phyloP scores from a whole-genome alignment of 2,888 invertebrate species.

The Lacanobia wlatinum region DNA sequence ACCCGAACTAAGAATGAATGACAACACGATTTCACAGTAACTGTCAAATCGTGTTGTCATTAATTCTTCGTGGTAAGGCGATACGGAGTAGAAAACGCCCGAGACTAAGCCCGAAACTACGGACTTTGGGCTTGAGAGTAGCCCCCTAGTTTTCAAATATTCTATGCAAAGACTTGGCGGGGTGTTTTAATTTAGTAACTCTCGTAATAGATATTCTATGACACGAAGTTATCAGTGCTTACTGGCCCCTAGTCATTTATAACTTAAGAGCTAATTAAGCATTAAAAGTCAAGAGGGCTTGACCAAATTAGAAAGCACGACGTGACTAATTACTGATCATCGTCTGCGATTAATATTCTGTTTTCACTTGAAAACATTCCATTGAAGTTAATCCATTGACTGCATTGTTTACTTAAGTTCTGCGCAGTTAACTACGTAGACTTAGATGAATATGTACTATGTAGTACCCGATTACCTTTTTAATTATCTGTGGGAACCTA shows the following conservation, averaged over 20 bases:
- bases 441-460: not conserved
- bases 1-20: too few species aligned
- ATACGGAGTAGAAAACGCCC: too few species aligned
- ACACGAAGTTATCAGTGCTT: too few species aligned
- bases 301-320: slow-evolving; percentile 1
- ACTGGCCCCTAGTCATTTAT: not conserved
- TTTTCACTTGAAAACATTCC: slow-evolving; percentile 15
- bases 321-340: not conserved
- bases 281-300: not conserved
- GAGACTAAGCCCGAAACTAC: too few species aligned
- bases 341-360: slow-evolving; percentile 5
- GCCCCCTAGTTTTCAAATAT: too few species aligned
- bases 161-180: too few species aligned
- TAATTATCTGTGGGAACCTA: slow-evolving; percentile 39
- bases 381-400: slow-evolving; percentile 1
- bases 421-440: not conserved
- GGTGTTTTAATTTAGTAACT: too few species aligned
- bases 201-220: too few species aligned
- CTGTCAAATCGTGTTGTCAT: too few species aligned
- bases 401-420: slow-evolving; percentile 5
- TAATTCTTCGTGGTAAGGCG: too few species aligned
- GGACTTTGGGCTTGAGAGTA: too few species aligned
- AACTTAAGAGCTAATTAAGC: not conserved
- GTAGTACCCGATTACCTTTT: not conserved
- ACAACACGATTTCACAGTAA: too few species aligned